A percentile compares a stretch with the other conserved stretches of the same genome.
These are phyloP conservation scores for Apogon hyalosoma DNA, from an alignment of 2,797 vertebrate species.

Conservation along the genomic window DNA sequence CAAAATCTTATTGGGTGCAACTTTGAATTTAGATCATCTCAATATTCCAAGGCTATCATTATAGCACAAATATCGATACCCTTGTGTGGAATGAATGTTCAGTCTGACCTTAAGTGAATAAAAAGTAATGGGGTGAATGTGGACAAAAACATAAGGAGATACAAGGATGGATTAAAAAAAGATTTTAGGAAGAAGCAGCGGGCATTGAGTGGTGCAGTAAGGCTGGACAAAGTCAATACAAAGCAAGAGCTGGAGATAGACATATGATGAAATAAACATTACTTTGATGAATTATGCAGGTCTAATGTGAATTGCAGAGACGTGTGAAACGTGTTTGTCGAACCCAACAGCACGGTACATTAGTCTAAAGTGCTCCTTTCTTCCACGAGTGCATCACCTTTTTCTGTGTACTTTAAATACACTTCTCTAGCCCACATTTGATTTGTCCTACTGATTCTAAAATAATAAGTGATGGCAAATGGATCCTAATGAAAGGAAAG, in stretches of 20 bases:
- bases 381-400: slow-evolving; percentile 19
- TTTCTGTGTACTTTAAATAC: slow-evolving; percentile 23
- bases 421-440: not conserved
- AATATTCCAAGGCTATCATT: not conserved
- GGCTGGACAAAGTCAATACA: slow-evolving; percentile 7
- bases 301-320: slow-evolving; percentile 38
- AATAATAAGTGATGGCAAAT: slow-evolving; percentile 22
- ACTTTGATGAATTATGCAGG: slow-evolving; percentile 55
- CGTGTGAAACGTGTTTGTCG: slow-evolving; percentile 18
- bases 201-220: not conserved
- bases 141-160: slow-evolving; percentile 9
- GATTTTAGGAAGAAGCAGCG: not conserved
- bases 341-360: slow-evolving; percentile 16
- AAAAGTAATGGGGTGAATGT: not conserved
- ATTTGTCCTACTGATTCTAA: slow-evolving; percentile 25
- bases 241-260: slow-evolving; percentile 12
- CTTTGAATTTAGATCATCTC: not conserved
- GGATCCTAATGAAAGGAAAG: slow-evolving; percentile 22
- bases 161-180: slow-evolving; percentile 2
- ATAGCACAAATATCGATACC: slow-evolving; percentile 1
- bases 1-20: not conserved
- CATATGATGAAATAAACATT: slow-evolving; percentile 64
- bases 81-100: not conserved
- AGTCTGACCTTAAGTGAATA: not conserved
- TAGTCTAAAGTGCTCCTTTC: slow-evolving; percentile 36